Evolutionary conservation across 1,140 invertebrate species (phyloP).

Genomic region (Bathynomus jamesi): DNA sequence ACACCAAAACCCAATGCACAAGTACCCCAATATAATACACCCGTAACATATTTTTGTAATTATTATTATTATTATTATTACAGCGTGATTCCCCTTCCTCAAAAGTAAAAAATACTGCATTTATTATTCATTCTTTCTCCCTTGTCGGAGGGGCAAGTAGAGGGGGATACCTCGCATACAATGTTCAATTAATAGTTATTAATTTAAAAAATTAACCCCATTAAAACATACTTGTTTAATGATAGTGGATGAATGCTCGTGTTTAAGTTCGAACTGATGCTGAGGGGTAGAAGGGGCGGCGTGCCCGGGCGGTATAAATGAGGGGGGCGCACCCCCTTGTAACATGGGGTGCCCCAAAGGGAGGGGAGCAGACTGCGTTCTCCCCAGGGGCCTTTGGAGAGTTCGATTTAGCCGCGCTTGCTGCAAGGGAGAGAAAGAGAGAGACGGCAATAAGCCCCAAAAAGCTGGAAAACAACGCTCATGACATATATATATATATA

Average conservation of each 20-base stretch:
- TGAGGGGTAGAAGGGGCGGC: slow-evolving; percentile 50
- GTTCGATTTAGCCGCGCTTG: slow-evolving; percentile 64
- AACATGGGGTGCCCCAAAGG: slow-evolving; percentile 91
- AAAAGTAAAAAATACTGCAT: too few relatives aligned
- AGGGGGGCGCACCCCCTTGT: slow-evolving; percentile 47
- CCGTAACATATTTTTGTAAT: too few relatives aligned
- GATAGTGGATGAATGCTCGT: slow-evolving; percentile 60
- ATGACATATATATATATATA: too few relatives aligned
- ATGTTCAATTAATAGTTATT: not conserved
- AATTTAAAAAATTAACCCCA: not conserved
- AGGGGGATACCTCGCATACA: too few relatives aligned
- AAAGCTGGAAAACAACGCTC: too few relatives aligned
- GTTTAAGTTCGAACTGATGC: slow-evolving; percentile 49
- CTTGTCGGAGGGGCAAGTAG: too few relatives aligned
- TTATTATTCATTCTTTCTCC: too few relatives aligned
- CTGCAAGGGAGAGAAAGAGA: not conserved
- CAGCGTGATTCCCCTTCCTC: too few relatives aligned
- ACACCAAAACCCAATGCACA: too few relatives aligned
- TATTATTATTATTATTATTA: too few relatives aligned
- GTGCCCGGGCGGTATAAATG: slow-evolving; percentile 52
- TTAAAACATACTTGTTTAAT: slow-evolving; percentile 52
- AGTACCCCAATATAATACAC: too few relatives aligned
- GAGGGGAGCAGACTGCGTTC: slow-evolving; percentile 87
- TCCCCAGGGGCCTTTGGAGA: slow-evolving; percentile 68
- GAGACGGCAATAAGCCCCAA: too few relatives aligned